Percentiles rank a stretch among this genome's conserved stretches.
Conservation (phyloP, 2,888 invertebrate genomes). For the Aricia artaxerxes region DNA sequence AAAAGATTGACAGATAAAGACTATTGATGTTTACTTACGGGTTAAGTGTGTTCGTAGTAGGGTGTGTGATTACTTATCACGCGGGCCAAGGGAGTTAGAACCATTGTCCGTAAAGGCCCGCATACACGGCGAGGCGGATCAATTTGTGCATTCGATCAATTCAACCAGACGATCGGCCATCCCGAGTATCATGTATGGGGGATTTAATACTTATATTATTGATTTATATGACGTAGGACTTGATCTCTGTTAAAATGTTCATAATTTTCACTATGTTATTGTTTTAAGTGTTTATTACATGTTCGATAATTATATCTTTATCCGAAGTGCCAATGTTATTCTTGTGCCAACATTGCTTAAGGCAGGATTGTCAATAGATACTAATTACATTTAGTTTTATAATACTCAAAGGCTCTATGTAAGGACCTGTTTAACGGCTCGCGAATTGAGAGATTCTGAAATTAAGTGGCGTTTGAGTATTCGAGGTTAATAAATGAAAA, state of each 20-base stretch:
- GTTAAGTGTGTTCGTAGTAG: neutral
- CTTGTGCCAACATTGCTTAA: neutral
- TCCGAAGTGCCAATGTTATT: neutral
- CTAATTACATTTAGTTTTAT: neutral
- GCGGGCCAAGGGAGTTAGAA: neutral
- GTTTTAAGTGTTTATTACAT: conserved; percentile 11
- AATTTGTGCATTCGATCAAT: neutral
- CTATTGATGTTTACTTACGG: too few species aligned
- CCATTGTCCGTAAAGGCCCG: too few species aligned
- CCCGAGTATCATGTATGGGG: too few species aligned
- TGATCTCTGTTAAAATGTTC: neutral
- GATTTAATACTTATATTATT: neutral
- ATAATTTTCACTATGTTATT: conserved; percentile 5
- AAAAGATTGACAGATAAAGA: neutral
- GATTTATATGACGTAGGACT: conserved; percentile 11
- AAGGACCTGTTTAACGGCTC: neutral
- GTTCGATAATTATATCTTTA: neutral
- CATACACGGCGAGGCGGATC: neutral
- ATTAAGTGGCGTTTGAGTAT: neutral
- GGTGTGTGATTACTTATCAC: neutral
- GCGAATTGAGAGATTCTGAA: neutral
- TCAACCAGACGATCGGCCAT: too few species aligned
- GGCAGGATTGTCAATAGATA: neutral
- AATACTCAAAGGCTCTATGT: neutral
- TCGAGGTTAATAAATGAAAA: neutral